Percentiles rank a stretch among this genome's conserved stretches.
phyloP scores from a whole-genome alignment of 2,797 vertebrate genomes.

The Esox masquinongy region DNA sequence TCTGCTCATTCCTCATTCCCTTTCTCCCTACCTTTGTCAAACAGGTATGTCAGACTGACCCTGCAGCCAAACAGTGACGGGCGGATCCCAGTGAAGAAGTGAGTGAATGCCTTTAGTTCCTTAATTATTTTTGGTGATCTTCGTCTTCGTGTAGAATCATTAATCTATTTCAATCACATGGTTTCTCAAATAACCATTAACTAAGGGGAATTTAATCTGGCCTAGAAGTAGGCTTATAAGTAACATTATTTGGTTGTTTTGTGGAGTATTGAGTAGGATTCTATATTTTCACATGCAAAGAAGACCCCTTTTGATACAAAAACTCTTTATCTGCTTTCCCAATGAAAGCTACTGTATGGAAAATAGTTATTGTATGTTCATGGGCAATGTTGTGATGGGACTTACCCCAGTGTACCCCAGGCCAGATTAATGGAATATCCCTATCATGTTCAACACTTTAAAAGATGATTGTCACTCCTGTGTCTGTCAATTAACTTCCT shows the following conservation, averaged over 20 bases:
- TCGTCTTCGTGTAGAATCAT: background rate
- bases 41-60: conserved; percentile 84
- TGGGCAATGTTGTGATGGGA: too few relatives aligned
- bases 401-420: too few relatives aligned
- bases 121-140: background rate
- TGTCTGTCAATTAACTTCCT: conserved; percentile 10
- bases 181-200: background rate
- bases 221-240: too few relatives aligned
- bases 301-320: too few relatives aligned
- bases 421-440: too few relatives aligned
- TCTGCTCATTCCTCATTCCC: background rate
- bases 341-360: too few relatives aligned
- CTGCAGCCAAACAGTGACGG: conserved; percentile 92
- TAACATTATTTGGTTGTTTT: too few relatives aligned
- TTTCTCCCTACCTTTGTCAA: conserved; percentile 19
- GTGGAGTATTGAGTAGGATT: too few relatives aligned
- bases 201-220: background rate
- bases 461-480: background rate
- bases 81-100: conserved; percentile 96
- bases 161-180: background rate
- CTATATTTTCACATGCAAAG: too few relatives aligned
- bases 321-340: too few relatives aligned
- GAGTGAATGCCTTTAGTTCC: conserved; percentile 57
- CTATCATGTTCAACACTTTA: background rate
- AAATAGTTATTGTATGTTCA: too few relatives aligned